Percentiles rank a stretch among this genome's conserved stretches.
These are phyloP conservation scores for Lamellibrachia satsuma DNA, from an alignment of 2,888 invertebrate genomes.

Conservation along the genomic window DNA sequence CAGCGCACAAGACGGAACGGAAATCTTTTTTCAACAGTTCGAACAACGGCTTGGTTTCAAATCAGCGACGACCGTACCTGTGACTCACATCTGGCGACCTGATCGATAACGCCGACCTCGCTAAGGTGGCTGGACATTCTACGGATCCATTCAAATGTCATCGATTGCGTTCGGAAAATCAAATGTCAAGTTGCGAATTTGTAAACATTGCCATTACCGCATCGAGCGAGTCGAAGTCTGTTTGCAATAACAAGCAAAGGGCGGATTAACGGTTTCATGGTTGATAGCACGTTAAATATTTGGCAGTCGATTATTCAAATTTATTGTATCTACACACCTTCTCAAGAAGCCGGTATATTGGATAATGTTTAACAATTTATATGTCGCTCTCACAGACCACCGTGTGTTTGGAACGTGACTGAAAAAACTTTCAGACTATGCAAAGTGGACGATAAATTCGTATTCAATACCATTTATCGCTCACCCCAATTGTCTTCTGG, in stretches of 20 bases:
- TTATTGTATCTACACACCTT: too few relatives aligned
- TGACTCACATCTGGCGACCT: background rate
- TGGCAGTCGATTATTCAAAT: background rate
- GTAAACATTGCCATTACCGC: background rate
- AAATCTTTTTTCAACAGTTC: background rate
- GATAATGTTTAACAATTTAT: too few relatives aligned
- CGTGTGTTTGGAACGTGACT: too few relatives aligned
- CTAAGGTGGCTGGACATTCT: background rate
- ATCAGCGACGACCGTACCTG: background rate
- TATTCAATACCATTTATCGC: too few relatives aligned
- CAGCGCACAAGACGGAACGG: background rate
- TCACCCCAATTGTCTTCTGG: too few relatives aligned
- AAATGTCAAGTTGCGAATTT: background rate
- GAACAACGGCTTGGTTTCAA: background rate
- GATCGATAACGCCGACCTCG: background rate
- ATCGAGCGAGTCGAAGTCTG: background rate
- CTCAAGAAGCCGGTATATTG: too few relatives aligned
- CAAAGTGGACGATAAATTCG: too few relatives aligned
- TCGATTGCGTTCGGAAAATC: slow-evolving; percentile 5
- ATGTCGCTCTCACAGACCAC: too few relatives aligned
- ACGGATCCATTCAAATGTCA: background rate
- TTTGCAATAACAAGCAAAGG: background rate
- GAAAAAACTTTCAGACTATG: too few relatives aligned
- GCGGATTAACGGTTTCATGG: background rate
- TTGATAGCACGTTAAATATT: background rate